Percentiles rank a stretch among this genome's conserved stretches.
Evolutionary conservation across 2,797 vertebrate genomes (phyloP).

Genomic region (Bradypodion ventrale): DNA sequence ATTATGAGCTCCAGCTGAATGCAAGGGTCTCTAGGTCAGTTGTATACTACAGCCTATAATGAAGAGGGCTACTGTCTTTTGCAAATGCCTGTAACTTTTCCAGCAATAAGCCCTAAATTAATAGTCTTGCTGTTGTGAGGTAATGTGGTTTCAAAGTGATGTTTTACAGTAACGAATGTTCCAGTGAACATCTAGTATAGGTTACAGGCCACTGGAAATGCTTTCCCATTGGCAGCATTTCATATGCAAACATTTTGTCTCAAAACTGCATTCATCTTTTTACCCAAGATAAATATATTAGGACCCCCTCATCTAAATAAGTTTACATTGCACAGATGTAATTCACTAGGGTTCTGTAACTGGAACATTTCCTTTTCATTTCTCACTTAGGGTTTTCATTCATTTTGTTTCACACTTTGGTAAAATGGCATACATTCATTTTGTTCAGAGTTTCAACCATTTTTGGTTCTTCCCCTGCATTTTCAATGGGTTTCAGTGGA

Average conservation of each 20-base stretch:
- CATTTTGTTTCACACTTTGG: not conserved
- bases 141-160: constrained; percentile 36
- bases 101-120: constrained; percentile 38
- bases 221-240: constrained; percentile 24
- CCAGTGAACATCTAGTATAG: not conserved
- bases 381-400: not conserved
- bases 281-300: not conserved
- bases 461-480: not conserved
- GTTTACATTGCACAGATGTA: not conserved
- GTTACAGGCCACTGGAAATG: constrained; percentile 43
- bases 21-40: not conserved
- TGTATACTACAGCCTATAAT: not conserved
- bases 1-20: not conserved
- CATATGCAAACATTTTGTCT: constrained; percentile 12
- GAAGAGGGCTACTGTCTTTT: constrained; percentile 38
- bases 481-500: not conserved
- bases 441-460: not conserved
- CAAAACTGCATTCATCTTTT: not conserved
- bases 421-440: not conserved
- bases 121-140: constrained; percentile 26
- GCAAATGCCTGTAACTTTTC: constrained; percentile 9
- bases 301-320: not conserved
- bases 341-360: not conserved
- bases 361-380: not conserved
- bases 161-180: constrained; percentile 23